Conservation (phyloP, 2,888 invertebrate species). For the Mimumesa dahlbomi region DNA sequence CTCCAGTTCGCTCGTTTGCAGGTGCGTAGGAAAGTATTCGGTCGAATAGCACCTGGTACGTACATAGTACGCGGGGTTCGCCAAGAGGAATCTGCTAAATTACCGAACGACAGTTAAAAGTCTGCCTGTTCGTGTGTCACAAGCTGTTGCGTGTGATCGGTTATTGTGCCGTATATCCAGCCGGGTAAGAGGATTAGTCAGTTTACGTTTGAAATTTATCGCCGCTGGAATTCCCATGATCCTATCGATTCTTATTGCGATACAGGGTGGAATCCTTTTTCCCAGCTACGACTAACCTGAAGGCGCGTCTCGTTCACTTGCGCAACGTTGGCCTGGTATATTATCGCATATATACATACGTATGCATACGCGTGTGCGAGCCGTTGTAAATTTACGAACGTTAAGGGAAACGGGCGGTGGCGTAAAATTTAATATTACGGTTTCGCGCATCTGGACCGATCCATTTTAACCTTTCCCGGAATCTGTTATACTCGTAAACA, state of each 20-base stretch:
- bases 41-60: slow-evolving; percentile 1
- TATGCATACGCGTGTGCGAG: neutral
- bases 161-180: slow-evolving; percentile 7
- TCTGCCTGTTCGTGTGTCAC: neutral
- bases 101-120: neutral
- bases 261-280: neutral
- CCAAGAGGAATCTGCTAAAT: neutral
- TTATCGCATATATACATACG: no score
- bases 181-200: slow-evolving; percentile 13
- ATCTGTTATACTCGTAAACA: slow-evolving; percentile 21
- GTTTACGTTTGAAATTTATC: slow-evolving; percentile 19
- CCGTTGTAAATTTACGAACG: slow-evolving; percentile 35
- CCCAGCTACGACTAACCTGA: neutral
- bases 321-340: no score
- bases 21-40: neutral
- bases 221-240: neutral
- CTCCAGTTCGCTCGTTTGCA: slow-evolving; percentile 11
- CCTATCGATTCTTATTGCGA: slow-evolving; percentile 27
- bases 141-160: slow-evolving; percentile 1
- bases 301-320: neutral
- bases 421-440: slow-evolving; percentile 46
- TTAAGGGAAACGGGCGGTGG: slow-evolving; percentile 8
- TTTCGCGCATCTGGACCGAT: slow-evolving; percentile 32
- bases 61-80: neutral
- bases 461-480: slow-evolving; percentile 32